A percentile compares a stretch with the other conserved stretches of the same genome.
Conservation (phyloP, 2,797 vertebrate genomes). For the Acestrorhynchus altus region DNA sequence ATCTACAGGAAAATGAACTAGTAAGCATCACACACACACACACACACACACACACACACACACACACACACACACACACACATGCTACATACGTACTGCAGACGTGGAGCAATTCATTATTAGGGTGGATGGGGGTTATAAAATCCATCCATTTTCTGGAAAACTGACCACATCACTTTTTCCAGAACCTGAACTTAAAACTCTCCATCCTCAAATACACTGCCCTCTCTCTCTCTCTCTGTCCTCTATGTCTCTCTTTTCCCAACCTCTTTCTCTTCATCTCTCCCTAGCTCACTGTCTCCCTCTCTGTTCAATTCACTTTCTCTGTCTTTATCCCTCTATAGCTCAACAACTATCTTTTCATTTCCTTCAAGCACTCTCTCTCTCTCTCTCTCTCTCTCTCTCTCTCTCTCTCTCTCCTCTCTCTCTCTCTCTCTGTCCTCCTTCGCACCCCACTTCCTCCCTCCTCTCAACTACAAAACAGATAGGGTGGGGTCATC, state of each 20-base stretch:
- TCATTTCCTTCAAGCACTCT: neutral
- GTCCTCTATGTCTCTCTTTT: conserved; percentile 1
- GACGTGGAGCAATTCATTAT: neutral
- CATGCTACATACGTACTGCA: neutral
- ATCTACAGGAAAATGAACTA: conserved; percentile 64
- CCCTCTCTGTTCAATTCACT: no score
- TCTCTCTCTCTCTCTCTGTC: neutral
- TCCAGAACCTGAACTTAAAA: conserved; percentile 10
- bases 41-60: conserved; percentile 33
- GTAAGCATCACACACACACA: conserved; percentile 32
- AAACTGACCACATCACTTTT: conserved; percentile 18
- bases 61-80: conserved; percentile 18
- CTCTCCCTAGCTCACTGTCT: no score
- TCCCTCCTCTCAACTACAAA: neutral
- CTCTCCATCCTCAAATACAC: neutral
- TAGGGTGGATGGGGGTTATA: neutral
- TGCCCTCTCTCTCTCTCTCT: neutral
- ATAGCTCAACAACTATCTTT: neutral
- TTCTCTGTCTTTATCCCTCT: neutral
- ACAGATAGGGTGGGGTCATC: no score
- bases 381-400: neutral
- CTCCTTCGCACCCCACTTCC: neutral
- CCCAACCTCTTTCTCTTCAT: neutral
- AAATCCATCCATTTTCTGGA: neutral
- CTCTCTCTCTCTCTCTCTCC: neutral